Percentiles rank a stretch among this genome's conserved stretches.
phyloP scores from a whole-genome alignment of 2,888 invertebrate species.

The Oxytorus armatus region DNA sequence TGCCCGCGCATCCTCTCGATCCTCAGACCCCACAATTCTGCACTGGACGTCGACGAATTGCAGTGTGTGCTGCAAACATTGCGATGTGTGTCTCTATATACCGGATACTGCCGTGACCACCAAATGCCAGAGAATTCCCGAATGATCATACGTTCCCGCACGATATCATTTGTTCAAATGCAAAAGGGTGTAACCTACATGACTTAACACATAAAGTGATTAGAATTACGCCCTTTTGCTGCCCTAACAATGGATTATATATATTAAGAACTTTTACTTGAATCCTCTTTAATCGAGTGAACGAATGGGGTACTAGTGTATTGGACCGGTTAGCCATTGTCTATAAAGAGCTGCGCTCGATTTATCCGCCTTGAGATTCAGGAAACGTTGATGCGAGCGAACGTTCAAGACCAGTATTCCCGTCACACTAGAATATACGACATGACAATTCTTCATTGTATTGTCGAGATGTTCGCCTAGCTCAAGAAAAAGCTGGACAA shows the following conservation, averaged over 20 bases:
- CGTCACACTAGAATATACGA: neutral
- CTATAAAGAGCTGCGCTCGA: neutral
- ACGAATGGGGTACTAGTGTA: slow-evolving; percentile 1
- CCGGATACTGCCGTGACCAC: slow-evolving; percentile 50
- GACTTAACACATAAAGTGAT: slow-evolving; percentile 26
- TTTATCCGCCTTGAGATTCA: too few relatives aligned
- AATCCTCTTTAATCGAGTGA: slow-evolving; percentile 2
- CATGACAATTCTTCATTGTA: slow-evolving; percentile 1
- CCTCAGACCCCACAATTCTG: slow-evolving; percentile 35
- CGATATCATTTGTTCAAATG: slow-evolving; percentile 68
- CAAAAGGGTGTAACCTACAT: slow-evolving; percentile 8
- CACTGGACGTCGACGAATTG: slow-evolving; percentile 54
- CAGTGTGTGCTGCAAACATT: slow-evolving; percentile 40
- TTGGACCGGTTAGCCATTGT: neutral
- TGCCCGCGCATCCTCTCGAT: slow-evolving; percentile 5
- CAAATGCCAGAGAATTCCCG: slow-evolving; percentile 67
- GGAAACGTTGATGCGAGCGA: too few relatives aligned
- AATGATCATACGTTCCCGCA: slow-evolving; percentile 68
- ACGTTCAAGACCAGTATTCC: too few relatives aligned
- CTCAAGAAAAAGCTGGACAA: slow-evolving; percentile 2
- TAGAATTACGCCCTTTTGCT: slow-evolving; percentile 18
- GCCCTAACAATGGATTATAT: slow-evolving; percentile 10
- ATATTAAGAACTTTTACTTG: slow-evolving; percentile 20
- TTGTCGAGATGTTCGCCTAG: slow-evolving; percentile 9
- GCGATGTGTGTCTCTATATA: slow-evolving; percentile 27